A percentile compares a stretch with the other conserved stretches of the same genome.
phyloP scores from a whole-genome alignment of 2,797 vertebrate genomes.

The Labeo calbasu region DNA sequence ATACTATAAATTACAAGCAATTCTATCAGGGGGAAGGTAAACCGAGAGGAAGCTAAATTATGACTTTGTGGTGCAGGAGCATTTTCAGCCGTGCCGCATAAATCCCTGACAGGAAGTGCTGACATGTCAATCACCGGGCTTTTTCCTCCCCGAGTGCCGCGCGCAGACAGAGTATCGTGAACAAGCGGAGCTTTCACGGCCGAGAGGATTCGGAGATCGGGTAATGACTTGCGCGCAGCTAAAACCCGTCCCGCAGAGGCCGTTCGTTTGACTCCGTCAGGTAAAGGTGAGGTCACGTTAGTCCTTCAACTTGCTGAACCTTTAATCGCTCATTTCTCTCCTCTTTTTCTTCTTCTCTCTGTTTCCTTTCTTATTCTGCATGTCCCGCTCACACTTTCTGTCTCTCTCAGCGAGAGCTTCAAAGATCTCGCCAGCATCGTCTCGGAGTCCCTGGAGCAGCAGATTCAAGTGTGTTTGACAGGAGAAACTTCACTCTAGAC shows the following conservation, averaged over 20 bases:
- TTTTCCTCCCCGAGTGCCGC: constrained; percentile 48
- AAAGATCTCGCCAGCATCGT: constrained; percentile 47
- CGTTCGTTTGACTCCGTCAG: not conserved
- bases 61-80: constrained; percentile 69
- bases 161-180: constrained; percentile 23
- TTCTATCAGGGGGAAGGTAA: constrained; percentile 66
- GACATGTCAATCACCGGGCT: constrained; percentile 36
- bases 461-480: constrained; percentile 16
- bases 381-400: not conserved
- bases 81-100: constrained; percentile 66
- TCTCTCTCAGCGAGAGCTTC: constrained; percentile 32
- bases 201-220: constrained; percentile 22
- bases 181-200: constrained; percentile 58
- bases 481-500: constrained; percentile 17
- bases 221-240: constrained; percentile 43
- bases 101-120: constrained; percentile 64
- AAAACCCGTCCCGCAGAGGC: not conserved
- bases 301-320: not conserved
- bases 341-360: constrained; percentile 2
- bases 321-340: not conserved
- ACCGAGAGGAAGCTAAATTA: constrained; percentile 71
- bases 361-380: not conserved
- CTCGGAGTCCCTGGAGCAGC: constrained; percentile 22
- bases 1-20: constrained; percentile 77
- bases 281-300: not conserved